Percentiles rank a stretch among this genome's conserved stretches.
Conservation (phyloP, 2,797 vertebrate species). For the Dallia pectoralis region DNA sequence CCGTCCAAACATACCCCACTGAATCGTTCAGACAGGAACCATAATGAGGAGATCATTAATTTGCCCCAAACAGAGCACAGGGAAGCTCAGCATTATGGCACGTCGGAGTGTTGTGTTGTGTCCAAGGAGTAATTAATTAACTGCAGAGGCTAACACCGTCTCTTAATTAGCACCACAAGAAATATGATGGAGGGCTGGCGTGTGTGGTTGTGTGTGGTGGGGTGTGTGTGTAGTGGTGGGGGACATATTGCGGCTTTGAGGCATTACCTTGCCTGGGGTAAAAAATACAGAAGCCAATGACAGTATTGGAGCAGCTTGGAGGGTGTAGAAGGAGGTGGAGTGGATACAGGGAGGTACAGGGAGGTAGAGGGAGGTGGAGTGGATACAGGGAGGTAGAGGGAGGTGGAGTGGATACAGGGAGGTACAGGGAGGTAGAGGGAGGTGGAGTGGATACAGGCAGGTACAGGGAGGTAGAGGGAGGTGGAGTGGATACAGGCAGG, state of each 20-base stretch:
- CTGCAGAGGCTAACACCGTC: slow-evolving; percentile 66
- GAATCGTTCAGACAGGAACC: slow-evolving; percentile 62
- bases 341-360: no score
- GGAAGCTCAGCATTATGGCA: slow-evolving; percentile 57
- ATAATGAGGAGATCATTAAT: slow-evolving; percentile 84
- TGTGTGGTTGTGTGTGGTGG: background rate
- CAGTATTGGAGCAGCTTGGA: background rate
- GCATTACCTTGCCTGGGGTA: background rate
- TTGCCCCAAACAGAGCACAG: slow-evolving; percentile 66
- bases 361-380: background rate
- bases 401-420: background rate
- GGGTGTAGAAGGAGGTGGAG: background rate
- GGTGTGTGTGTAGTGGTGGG: background rate
- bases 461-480: no score
- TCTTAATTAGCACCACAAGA: slow-evolving; percentile 83
- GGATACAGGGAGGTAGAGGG: background rate
- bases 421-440: background rate
- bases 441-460: no score
- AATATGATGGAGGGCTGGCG: slow-evolving; percentile 56
- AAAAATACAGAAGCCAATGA: background rate
- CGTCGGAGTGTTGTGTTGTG: slow-evolving; percentile 54
- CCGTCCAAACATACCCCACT: slow-evolving; percentile 13
- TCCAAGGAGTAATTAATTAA: slow-evolving; percentile 79
- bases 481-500: background rate
- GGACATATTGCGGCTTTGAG: background rate